Evolutionary conservation across 37 sponge, comb jelly and placozoan genomes (phyloP).

Genomic region (Amphimedon queenslandica): DNA sequence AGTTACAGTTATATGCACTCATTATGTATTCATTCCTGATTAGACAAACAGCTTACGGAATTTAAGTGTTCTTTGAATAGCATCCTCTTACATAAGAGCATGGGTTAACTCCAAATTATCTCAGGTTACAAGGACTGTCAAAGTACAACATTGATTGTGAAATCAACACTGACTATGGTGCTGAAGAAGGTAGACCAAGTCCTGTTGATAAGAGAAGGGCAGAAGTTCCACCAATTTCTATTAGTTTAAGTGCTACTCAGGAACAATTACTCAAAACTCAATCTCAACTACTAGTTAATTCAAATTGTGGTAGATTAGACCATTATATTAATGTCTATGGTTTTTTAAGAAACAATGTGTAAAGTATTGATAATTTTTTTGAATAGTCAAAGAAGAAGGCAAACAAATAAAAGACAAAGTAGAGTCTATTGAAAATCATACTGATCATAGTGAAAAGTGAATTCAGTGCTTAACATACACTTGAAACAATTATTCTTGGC

Average conservation of each 20-base stretch:
- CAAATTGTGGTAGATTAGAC: too few species aligned
- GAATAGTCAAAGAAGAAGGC: too few species aligned
- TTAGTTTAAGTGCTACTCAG: background rate
- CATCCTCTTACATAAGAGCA: background rate
- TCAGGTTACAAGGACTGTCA: background rate
- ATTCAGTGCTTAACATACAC: too few species aligned
- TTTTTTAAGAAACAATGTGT: too few species aligned
- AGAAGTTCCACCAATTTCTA: background rate
- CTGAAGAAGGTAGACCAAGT: background rate
- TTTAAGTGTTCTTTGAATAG: background rate
- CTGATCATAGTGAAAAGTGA: too few species aligned
- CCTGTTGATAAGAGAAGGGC: conserved; percentile 6
- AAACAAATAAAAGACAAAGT: too few species aligned
- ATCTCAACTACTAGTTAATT: background rate
- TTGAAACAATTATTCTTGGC: too few species aligned
- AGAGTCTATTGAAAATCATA: too few species aligned
- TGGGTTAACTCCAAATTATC: background rate
- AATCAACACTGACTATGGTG: background rate
- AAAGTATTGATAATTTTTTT: too few species aligned
- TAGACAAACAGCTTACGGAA: background rate
- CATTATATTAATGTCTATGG: too few species aligned
- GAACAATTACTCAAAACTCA: background rate
- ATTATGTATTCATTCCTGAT: conserved; percentile 6
- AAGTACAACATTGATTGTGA: too few species aligned
- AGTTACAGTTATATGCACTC: too few species aligned